These are phyloP conservation scores for Chromis chromis DNA, from an alignment of 2,797 vertebrate genomes.

Conservation along the genomic window DNA sequence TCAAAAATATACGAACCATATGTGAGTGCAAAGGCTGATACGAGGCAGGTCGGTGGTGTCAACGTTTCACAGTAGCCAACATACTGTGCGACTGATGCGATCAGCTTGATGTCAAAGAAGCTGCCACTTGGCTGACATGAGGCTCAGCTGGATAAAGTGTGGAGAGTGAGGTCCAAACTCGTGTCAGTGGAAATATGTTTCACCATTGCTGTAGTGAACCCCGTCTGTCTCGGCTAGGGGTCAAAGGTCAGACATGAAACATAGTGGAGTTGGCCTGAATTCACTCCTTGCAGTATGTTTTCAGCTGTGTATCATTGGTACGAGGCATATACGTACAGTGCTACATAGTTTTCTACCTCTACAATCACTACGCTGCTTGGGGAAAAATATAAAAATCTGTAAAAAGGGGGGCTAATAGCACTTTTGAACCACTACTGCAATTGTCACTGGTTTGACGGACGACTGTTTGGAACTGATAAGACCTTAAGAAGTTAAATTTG, in stretches of 20 bases:
- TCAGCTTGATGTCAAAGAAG: conserved; percentile 32
- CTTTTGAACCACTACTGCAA: neutral
- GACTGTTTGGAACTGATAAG: too few relatives aligned
- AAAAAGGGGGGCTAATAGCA: too few relatives aligned
- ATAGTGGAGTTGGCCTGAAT: neutral
- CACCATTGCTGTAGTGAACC: neutral
- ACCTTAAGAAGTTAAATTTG: too few relatives aligned
- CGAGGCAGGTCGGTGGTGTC: conserved; percentile 31
- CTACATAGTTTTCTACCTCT: neutral
- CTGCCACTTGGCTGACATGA: conserved; percentile 20
- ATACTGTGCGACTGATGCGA: conserved; percentile 18
- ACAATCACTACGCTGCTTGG: neutral
- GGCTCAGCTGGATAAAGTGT: conserved; percentile 13
- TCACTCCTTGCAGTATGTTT: neutral
- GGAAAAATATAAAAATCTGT: too few relatives aligned
- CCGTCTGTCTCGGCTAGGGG: neutral
- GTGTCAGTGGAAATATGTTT: neutral
- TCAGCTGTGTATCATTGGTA: neutral
- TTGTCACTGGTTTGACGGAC: too few relatives aligned
- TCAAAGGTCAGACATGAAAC: conserved; percentile 23
- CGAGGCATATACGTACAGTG: neutral
- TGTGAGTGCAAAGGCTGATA: neutral
- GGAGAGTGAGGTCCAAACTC: conserved; percentile 7
- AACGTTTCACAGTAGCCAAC: conserved; percentile 6
- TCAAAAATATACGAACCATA: conserved; percentile 12